Percentiles rank a stretch among this genome's conserved stretches.
These are phyloP conservation scores for Hypotaenidia philippensis DNA, from an alignment of 2,797 vertebrate species.

Conservation along the genomic window DNA sequence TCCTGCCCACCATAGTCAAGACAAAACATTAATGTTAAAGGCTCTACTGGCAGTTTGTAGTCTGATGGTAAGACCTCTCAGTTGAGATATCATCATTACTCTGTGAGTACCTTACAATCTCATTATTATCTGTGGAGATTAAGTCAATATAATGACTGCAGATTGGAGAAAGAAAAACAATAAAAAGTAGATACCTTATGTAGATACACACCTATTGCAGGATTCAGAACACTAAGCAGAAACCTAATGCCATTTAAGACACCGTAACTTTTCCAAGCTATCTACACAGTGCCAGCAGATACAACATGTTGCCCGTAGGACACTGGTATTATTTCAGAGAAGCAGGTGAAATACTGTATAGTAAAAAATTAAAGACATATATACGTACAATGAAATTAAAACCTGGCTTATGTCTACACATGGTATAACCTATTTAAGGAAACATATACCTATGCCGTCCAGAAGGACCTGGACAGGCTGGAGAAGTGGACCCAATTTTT, in stretches of 20 bases:
- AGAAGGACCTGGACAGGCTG: too few relatives aligned
- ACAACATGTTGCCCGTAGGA: fast-evolving
- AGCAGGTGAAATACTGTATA: neutral
- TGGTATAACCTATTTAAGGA: neutral
- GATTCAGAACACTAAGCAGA: neutral
- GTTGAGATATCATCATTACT: neutral
- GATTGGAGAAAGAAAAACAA: neutral
- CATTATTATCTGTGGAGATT: neutral
- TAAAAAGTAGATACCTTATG: neutral
- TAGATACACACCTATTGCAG: neutral
- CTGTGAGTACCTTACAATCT: neutral
- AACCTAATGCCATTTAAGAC: neutral
- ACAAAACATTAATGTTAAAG: neutral
- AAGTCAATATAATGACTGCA: neutral
- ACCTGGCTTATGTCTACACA: neutral
- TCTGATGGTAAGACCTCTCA: neutral
- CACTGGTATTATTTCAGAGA: neutral
- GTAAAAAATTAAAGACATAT: neutral
- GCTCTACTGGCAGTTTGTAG: neutral
- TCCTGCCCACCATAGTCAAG: neutral
- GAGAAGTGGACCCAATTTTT: too few relatives aligned
- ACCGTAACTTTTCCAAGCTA: neutral
- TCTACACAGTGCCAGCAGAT: neutral
- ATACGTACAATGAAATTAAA: neutral
- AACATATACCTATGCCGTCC: neutral